Percentiles rank a stretch among this genome's conserved stretches.
phyloP scores from a whole-genome alignment of 2,888 invertebrate species.

The Drosophila sordidapex region DNA sequence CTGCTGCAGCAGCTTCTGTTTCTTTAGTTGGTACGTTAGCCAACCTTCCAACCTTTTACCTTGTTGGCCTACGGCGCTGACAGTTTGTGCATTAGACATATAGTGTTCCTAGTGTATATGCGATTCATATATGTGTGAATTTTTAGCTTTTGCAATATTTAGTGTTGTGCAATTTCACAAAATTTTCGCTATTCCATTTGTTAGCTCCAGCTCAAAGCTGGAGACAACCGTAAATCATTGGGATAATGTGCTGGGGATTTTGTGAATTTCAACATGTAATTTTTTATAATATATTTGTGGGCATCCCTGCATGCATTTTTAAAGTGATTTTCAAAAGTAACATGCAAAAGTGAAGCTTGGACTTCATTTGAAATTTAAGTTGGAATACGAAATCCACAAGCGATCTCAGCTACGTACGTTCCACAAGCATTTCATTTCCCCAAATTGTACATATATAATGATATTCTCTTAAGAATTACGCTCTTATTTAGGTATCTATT shows the following conservation, averaged over 20 bases:
- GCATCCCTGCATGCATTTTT: constrained; percentile 18
- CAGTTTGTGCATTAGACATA: constrained; percentile 28
- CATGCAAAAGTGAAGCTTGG: background rate
- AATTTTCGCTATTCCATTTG: constrained; percentile 30
- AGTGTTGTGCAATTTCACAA: constrained; percentile 66
- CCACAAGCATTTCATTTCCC: constrained; percentile 79
- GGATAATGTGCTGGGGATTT: constrained; percentile 48
- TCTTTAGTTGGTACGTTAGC: background rate
- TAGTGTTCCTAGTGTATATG: background rate
- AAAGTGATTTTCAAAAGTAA: constrained; percentile 2
- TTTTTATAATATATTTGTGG: constrained; percentile 16
- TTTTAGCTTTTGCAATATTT: constrained; percentile 56
- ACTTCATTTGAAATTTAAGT: background rate
- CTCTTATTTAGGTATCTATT: background rate
- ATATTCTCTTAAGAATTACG: background rate
- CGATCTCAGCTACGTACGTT: constrained; percentile 66
- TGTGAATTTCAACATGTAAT: constrained; percentile 14
- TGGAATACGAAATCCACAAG: constrained; percentile 60
- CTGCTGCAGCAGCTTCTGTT: constrained; percentile 24
- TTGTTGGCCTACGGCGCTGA: constrained; percentile 34
- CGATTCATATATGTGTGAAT: constrained; percentile 10
- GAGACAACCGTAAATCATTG: constrained; percentile 55
- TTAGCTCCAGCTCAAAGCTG: background rate
- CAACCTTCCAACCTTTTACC: constrained; percentile 13
- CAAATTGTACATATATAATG: constrained; percentile 50